phyloP scores from a whole-genome alignment of 2,797 vertebrate genomes.

The Sebastiscus tertius region DNA sequence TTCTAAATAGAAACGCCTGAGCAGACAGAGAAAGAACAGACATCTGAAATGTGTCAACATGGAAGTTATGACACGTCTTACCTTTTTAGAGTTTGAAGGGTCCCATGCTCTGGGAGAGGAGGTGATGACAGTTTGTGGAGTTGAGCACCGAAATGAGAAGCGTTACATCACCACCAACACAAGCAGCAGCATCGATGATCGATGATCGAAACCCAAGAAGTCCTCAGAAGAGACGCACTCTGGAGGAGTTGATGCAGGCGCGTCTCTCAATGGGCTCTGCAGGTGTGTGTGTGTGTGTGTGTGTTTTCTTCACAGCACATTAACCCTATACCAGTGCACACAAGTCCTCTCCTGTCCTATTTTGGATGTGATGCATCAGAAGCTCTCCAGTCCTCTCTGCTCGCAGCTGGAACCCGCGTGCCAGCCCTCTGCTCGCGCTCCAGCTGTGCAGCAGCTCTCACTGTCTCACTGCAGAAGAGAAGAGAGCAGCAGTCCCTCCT shows the following conservation, averaged over 20 bases:
- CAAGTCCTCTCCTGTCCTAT: background rate
- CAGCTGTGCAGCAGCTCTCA: constrained; percentile 51
- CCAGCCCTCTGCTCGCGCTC: constrained; percentile 32
- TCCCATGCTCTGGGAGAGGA: constrained; percentile 53
- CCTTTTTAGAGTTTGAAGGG: constrained; percentile 68
- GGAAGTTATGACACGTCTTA: constrained; percentile 47
- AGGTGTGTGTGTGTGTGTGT: background rate
- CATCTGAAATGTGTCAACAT: background rate
- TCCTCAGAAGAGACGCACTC: constrained; percentile 4
- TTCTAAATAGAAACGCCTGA: background rate
- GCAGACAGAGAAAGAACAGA: no score
- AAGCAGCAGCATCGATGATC: no score
- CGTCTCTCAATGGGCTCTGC: background rate
- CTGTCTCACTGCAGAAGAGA: constrained; percentile 50
- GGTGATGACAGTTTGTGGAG: constrained; percentile 23
- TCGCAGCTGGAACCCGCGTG: constrained; percentile 55
- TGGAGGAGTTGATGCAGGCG: background rate
- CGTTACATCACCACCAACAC: constrained; percentile 57
- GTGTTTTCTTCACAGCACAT: background rate
- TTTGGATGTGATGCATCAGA: constrained; percentile 3
- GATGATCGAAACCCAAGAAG: constrained; percentile 18
- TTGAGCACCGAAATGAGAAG: constrained; percentile 3
- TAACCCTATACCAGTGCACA: background rate
- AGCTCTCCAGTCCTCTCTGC: constrained; percentile 25
- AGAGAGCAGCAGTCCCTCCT: constrained; percentile 70